These are phyloP conservation scores for Oceanodroma tethys DNA, from an alignment of 2,113 vertebrate genomes.

Conservation along the genomic window DNA sequence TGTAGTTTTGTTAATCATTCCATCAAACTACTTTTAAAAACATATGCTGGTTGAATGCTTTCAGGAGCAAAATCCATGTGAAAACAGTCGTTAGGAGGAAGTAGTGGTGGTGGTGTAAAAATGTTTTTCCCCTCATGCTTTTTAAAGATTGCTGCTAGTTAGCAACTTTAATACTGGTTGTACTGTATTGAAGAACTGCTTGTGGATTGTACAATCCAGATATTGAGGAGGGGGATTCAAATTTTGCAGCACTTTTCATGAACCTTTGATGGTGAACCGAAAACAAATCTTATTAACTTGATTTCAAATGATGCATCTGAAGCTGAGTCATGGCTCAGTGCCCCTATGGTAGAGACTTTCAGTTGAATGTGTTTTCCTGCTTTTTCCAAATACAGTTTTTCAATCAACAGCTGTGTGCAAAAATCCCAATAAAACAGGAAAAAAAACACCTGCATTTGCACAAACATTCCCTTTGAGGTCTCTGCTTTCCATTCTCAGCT, in stretches of 20 bases:
- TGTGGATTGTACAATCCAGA: background rate
- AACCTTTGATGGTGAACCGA: background rate
- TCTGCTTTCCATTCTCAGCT: background rate
- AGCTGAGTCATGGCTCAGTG: background rate
- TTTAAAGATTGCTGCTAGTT: background rate
- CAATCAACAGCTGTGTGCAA: background rate
- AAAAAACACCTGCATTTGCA: background rate
- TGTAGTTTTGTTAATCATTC: background rate
- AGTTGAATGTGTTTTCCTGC: background rate
- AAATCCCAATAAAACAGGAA: background rate
- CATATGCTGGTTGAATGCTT: background rate
- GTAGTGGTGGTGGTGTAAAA: background rate
- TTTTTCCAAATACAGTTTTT: background rate
- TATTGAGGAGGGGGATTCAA: background rate
- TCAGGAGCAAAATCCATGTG: background rate
- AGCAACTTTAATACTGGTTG: background rate
- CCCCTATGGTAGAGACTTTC: background rate
- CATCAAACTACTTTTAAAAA: background rate
- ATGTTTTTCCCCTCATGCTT: background rate
- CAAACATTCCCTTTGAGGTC: background rate
- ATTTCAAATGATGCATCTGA: background rate
- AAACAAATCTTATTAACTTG: background rate
- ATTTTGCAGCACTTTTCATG: background rate
- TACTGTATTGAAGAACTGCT: background rate
- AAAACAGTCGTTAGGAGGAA: background rate